Evolutionary conservation across 1,140 invertebrate genomes (phyloP), one percentile per base, ranked within the genome.

Genomic region (Rhyzopertha dominica): DNA sequence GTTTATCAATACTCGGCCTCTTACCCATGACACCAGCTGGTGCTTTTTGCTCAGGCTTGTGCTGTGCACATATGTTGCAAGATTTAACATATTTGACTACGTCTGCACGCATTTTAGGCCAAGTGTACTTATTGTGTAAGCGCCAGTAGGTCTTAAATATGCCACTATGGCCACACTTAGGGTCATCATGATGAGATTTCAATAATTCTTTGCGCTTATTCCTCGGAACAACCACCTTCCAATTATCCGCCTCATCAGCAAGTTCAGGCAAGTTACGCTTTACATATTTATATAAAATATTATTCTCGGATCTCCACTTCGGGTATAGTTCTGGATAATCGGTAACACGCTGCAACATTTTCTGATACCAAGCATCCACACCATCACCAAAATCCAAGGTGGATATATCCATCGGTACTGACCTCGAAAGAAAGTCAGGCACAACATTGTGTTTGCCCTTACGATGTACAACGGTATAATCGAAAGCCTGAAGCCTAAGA

Each of bases 371-470:
- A 12, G 19, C 19, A 14, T 42, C 20, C 4, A 14, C 26, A 13
- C 20, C 9, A 12, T 39, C 10, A 26, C 4, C 4, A 39, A 39
- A 39, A 39, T 20, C n/a, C n/a, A n/a, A n/a, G n/a, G n/a, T n/a
- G n/a, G n/a, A n/a, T n/a, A 8, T 8, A n/a, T 20, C 8, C 7
- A 12, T 13, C 9, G 12, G 9, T 12, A 17, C 10, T 25, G 22
- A 20, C 26, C 9, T 5, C 26, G n/a, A 14, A 31, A 34, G 3
- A 43, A 25, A 2, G 41, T 24, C 13, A 34, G 29, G n/a, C 16
- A 68, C 62, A 0, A 47, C 23, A 25, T 70, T 58, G 2, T 58
- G 24, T 17, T 46, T 56, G 2, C 67, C 69, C 24, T 56, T 62
- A 31, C 67, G 54, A 49, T 74, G 65, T 4, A 44, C 38, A 19